Base-by-base conservation (phyloP, 1,140 invertebrate species). In the Apolygus lucorum region DNA sequence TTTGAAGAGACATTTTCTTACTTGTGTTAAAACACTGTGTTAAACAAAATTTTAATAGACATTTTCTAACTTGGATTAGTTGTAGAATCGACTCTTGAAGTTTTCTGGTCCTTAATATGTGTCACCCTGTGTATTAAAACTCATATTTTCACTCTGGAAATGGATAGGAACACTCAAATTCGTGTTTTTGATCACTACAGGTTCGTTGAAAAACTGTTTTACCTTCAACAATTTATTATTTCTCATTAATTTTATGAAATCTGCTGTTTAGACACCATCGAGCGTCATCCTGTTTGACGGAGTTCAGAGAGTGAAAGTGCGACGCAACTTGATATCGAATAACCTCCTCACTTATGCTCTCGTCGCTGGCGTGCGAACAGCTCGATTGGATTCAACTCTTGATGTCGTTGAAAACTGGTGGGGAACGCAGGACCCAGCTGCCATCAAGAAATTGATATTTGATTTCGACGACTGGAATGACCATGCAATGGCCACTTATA, bases 381-480 rank as follows among this genome's bases (percentile, higher is more conserved):
- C 93, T 0, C 90, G 90, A 70, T 84, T 98, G 0, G 88, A 95
- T 71, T 96, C 93, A 74, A 84, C 84, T 54, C 80, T 99, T 8
- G 90, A 99, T 77, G 93, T 94, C 0, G 84, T 83, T 17, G 89
- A 96, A 77, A 99, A 99, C 78, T 99, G 92, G 91, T 99, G 97
- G 96, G 96, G 96, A 8, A 89, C 87, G 2, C 79, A 79, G 1
- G 84, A 90, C 67, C 83, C 89, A 52, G 77, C 77, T 2, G 79
- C 82, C 29, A 98, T 99, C 28, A 83, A 86, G 72, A 83, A 87
- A 63, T 85, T 88, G 76, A 97, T 99, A 74, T 99, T 99, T 79
- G 98, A 99, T 81, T 98, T 99, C 82, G 95, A 99, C 79, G 96
- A 99, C 77, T 99, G 97, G 97, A 99, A 99, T 77, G 94, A 95